Percentiles rank a stretch among this genome's conserved stretches.
phyloP scores from a whole-genome alignment of 2,113 vertebrate species.

The Notothenia coriiceps region DNA sequence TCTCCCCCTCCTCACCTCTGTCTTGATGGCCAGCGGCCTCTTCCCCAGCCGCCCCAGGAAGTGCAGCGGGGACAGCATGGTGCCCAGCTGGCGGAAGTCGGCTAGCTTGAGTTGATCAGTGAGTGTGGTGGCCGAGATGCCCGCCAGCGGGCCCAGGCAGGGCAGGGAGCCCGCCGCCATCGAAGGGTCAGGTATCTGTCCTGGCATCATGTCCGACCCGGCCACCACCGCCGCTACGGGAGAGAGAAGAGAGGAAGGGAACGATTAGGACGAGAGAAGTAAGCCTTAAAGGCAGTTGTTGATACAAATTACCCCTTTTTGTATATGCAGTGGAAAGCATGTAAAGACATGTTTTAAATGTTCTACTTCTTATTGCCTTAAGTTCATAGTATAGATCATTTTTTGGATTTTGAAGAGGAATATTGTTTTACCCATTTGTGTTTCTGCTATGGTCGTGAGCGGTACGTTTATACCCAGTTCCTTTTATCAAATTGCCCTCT shows the following conservation, averaged over 20 bases:
- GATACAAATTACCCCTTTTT: neutral
- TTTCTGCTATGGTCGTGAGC: neutral
- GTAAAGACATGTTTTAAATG: constrained; percentile 4
- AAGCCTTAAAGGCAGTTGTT: neutral
- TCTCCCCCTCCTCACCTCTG: constrained; percentile 87
- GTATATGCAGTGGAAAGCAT: neutral
- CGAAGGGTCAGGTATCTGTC: constrained; percentile 96
- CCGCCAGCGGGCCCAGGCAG: constrained; percentile 90
- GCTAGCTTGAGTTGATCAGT: constrained; percentile 93
- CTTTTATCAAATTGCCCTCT: neutral
- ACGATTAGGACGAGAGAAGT: constrained; percentile 15
- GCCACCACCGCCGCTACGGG: constrained; percentile 68
- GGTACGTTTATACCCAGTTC: neutral
- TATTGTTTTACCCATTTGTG: neutral
- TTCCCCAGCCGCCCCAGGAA: constrained; percentile 92
- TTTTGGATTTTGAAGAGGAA: neutral
- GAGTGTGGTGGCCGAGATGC: constrained; percentile 92
- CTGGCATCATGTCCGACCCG: constrained; percentile 95
- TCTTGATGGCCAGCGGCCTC: constrained; percentile 90
- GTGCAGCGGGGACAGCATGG: constrained; percentile 92
- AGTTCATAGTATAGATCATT: neutral
- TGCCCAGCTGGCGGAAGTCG: constrained; percentile 91
- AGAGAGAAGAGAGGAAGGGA: constrained; percentile 17
- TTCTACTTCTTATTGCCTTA: neutral
- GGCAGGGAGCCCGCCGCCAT: constrained; percentile 92